Percentiles rank a stretch among this genome's conserved stretches.
Evolutionary conservation across 2,113 vertebrate species (phyloP).

Genomic region (Rafetus swinhoei): DNA sequence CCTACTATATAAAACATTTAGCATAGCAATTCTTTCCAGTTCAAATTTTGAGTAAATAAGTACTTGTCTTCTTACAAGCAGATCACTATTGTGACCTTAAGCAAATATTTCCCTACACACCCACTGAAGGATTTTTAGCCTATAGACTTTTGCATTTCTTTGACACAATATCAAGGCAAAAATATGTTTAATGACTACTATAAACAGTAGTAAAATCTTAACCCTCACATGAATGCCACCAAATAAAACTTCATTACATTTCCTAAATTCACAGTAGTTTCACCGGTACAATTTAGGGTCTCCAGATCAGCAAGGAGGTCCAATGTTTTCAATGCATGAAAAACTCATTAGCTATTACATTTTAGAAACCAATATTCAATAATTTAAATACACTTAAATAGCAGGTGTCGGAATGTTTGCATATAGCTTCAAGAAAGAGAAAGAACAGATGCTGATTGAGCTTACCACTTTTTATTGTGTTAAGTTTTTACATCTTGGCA

Average conservation of each 20-base stretch:
- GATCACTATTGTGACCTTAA: slow-evolving; percentile 7
- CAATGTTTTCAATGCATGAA: background rate
- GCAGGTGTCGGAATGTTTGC: background rate
- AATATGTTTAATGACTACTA: slow-evolving; percentile 11
- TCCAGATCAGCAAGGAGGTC: background rate
- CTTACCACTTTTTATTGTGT: background rate
- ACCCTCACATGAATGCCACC: background rate
- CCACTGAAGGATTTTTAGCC: background rate
- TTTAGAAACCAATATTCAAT: background rate
- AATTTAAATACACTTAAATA: background rate
- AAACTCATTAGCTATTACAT: background rate
- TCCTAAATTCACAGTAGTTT: background rate
- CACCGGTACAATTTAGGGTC: background rate
- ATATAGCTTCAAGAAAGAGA: accelerated
- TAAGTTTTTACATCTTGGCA: background rate
- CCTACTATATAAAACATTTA: slow-evolving; percentile 8
- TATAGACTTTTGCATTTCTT: background rate
- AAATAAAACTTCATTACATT: slow-evolving; percentile 32
- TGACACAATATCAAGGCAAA: background rate
- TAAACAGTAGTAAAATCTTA: slow-evolving; percentile 11
- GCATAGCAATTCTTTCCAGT: background rate
- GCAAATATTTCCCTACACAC: background rate
- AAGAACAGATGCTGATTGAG: accelerated
- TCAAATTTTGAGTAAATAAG: background rate
- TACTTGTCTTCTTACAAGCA: accelerated